Base-by-base conservation (phyloP, 2,888 invertebrate genomes). In the Punctoribates punctum region DNA sequence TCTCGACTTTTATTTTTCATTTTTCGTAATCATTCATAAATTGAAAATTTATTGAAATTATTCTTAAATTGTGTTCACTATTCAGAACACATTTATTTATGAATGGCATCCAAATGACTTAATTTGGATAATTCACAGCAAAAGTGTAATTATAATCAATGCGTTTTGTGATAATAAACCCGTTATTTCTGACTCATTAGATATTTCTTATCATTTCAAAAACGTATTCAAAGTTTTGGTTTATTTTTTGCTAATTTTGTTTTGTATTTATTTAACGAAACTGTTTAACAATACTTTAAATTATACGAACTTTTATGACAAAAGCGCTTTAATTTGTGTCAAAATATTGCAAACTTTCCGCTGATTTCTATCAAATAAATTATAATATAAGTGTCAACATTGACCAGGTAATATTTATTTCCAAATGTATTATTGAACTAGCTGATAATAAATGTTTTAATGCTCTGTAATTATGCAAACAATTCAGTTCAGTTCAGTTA, bases 1-100 rank as follows among this genome's bases (percentile, higher is more conserved):
- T 42, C 34, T 67, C 23, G 20, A 5, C 11, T 70, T 34, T n/a
- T 46, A 13, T 70, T 42, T 70, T 67, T 13, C 25, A 29, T 20
- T 34, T 17, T n/a, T 25, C 23, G 13, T 6, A 60, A 65, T 70
- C 67, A 70, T 17, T 70, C 70, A 70, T 42, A 42, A 34, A 70
- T 70, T 70, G 70, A 70, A 70, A 70, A 23, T n/a, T 70, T 70
- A 70, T 70, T 70, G n/a, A 42, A 70, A 70, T 70, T 23, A 6
- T 25, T 5, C 13, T 48, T 48, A 2, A 48, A 48, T 48, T 48
- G 2, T 48, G 13, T 17, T 48, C 46, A 15, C 17, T 48, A 48
- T 48, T 8, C 11, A 1, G 6, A 48, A 48, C 20, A 62, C 3
- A 34, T 34, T 20, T 34, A 67, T 38, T 67, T 67, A 34, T 34